Conservation (phyloP, 1,140 invertebrate genomes). For the Caenorhabditis brenneri region DNA sequence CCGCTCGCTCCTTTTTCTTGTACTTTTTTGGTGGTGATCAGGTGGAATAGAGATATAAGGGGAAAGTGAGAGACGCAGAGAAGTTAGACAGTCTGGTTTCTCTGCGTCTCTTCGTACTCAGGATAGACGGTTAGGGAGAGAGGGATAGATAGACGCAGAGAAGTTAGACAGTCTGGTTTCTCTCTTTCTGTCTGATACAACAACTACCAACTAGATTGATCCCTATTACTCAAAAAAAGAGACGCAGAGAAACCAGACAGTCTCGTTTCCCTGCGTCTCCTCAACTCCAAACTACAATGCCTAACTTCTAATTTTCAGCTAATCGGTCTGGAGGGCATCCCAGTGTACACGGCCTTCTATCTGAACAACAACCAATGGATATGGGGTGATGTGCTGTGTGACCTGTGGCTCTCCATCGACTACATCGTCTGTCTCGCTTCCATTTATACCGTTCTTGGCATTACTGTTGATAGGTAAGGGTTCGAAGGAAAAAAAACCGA, state of each 20-base stretch:
- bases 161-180: no score
- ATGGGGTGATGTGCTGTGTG: constrained; percentile 91
- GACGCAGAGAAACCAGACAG: not conserved
- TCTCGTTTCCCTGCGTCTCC: not conserved
- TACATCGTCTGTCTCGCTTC: constrained; percentile 98
- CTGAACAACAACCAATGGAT: constrained; percentile 90
- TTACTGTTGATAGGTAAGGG: constrained; percentile 86
- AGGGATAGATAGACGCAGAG: no score
- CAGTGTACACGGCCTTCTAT: constrained; percentile 83
- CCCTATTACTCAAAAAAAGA: not conserved
- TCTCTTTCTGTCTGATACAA: no score
- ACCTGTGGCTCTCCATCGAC: constrained; percentile 97
- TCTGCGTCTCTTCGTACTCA: no score
- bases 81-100: no score
- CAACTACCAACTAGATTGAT: no score
- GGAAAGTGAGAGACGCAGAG: no score
- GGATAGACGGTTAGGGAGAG: no score
- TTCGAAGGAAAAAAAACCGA: not conserved
- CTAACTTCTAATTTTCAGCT: constrained; percentile 60
- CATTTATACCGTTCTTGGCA: constrained; percentile 97
- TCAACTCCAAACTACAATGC: not conserved
- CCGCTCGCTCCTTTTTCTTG: no score
- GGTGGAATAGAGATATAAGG: no score
- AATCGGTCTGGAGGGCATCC: constrained; percentile 82
- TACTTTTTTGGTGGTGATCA: no score